phyloP scores from a whole-genome alignment of 1,140 invertebrate genomes.

The Cydia pomonella region DNA sequence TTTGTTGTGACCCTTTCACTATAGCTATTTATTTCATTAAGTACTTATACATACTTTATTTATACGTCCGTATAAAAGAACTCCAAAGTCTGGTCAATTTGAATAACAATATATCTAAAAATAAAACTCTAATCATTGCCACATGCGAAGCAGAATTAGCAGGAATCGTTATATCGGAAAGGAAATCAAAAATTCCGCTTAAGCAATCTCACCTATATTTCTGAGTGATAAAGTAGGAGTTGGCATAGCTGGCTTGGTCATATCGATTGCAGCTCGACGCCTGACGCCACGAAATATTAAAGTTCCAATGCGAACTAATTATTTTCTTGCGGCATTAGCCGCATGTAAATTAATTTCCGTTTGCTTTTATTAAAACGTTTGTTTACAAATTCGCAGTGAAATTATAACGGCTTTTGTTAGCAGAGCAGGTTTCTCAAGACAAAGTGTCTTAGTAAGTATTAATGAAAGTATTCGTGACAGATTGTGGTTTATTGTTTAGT shows the following conservation, averaged over 20 bases:
- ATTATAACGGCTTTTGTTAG: background rate
- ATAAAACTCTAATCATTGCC: slow-evolving; percentile 57
- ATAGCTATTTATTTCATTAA: too few species aligned
- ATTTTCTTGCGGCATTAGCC: slow-evolving; percentile 14
- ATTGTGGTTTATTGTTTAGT: background rate
- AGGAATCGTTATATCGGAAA: slow-evolving; percentile 50
- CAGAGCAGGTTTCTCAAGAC: background rate
- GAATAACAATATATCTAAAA: slow-evolving; percentile 55
- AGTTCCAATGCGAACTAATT: slow-evolving; percentile 27
- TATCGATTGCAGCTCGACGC: slow-evolving; percentile 28
- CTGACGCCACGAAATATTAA: slow-evolving; percentile 23
- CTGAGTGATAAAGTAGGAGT: background rate
- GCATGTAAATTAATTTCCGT: slow-evolving; percentile 20
- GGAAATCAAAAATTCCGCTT: slow-evolving; percentile 40
- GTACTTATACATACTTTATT: too few species aligned
- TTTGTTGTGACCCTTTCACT: too few species aligned
- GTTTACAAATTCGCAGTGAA: background rate
- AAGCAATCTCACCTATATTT: background rate
- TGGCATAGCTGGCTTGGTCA: background rate
- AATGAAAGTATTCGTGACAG: background rate
- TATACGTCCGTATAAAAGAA: background rate
- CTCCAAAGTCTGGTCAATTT: slow-evolving; percentile 47
- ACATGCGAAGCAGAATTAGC: slow-evolving; percentile 61
- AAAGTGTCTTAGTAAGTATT: background rate
- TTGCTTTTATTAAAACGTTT: slow-evolving; percentile 18